Evolutionary conservation across 92 coral and sea anemone species (phyloP).

Genomic region (Parazoanthus darwini): DNA sequence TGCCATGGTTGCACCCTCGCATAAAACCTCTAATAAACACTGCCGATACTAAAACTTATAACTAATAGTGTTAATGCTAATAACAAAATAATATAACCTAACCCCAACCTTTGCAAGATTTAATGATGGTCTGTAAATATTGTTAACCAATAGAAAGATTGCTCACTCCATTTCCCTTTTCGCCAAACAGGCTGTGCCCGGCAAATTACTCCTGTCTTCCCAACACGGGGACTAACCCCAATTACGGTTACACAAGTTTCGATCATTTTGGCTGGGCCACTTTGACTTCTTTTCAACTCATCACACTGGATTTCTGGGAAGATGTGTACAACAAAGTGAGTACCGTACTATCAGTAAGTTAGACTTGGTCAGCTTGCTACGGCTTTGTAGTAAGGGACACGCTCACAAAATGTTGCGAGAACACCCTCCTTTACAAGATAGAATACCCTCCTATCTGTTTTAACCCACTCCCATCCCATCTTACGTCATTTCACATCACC

Average conservation of each 20-base stretch:
- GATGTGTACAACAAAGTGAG: conserved; percentile 93
- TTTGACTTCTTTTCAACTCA: conserved; percentile 85
- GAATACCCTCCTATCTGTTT: no score
- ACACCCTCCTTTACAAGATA: no score
- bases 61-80: no score
- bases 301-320: conserved; percentile 96
- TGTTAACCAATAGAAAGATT: not conserved
- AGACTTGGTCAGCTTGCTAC: not conserved
- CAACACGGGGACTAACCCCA: conserved; percentile 85
- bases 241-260: conserved; percentile 88
- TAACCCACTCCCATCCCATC: not conserved
- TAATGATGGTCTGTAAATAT: no score
- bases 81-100: no score
- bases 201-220: conserved; percentile 79
- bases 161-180: not conserved
- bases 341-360: not conserved
- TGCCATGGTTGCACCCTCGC: no score
- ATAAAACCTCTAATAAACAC: no score
- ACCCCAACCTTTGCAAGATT: not conserved
- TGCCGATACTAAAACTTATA: no score
- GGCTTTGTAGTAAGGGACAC: not conserved
- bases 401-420: no score
- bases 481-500: not conserved
- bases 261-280: conserved; percentile 98
- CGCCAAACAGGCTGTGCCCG: conserved; percentile 64